Base-by-base conservation (phyloP, 1,140 invertebrate genomes). In the Acromyrmex heyeri region DNA sequence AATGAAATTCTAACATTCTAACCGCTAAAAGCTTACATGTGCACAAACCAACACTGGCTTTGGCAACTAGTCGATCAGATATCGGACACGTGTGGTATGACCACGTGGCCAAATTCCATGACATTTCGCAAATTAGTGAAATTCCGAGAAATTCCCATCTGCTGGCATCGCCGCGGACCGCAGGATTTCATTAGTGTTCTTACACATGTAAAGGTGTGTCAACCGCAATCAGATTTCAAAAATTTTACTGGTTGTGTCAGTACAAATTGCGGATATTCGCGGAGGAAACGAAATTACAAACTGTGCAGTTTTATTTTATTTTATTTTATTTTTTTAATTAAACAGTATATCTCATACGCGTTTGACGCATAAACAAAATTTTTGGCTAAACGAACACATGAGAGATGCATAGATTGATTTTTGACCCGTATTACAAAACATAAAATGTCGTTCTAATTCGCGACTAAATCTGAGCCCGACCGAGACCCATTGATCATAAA, bases 111-210 rank as follows among this genome's bases (percentile, higher is more conserved):
- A 61, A 61, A 83, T 83, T 83, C 79, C 79, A 83, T 83, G 79
- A 83, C 79, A 83, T 83, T 83, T 83, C 79, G 55, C 79, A 75
- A 73, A 83, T 83, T 83, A 83, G 69, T 83, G 79, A 83, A 83
- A 83, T 83, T 83, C 79, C 79, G 79, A 83, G 79, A 83, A 83
- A 83, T 83, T 83, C 79, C 18, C 38, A 18, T 82, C 79, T 34
- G 38, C 55, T 4, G 55, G 7, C 79, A 62, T 83, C 55, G 57
- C 55, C 61, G 24, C 38, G 27, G 5, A 83, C 79, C 79, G 55
- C 69, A 75, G 69, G 79, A 73, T 83, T 83, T 83, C 79, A 83
- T 83, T 73, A 83, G 38, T 30, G 78, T 83, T 83, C 79, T 83
- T 83, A 83, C 44, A 73, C 69, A 75, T 27, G 69, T 62, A 24